Conservation (phyloP, 92 coral and sea anemone species). For the Meandrina meandrites region DNA sequence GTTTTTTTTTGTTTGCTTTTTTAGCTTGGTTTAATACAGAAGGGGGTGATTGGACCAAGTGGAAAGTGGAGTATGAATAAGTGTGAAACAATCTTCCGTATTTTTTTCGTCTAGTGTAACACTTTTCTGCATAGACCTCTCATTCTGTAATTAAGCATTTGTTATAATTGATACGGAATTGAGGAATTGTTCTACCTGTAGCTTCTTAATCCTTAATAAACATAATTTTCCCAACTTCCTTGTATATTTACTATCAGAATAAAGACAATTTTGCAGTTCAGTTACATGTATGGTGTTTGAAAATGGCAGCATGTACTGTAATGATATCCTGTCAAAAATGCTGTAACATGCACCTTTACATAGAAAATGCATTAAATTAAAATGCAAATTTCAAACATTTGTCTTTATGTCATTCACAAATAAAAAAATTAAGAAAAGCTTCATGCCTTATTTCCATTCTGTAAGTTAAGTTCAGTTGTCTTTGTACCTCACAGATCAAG, state of each 20-base stretch:
- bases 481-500: neutral
- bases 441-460: no score
- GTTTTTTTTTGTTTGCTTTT: slow-evolving; percentile 15
- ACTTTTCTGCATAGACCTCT: neutral
- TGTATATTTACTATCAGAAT: neutral
- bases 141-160: neutral
- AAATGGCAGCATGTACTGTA: neutral
- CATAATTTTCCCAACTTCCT: neutral
- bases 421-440: no score
- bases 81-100: neutral
- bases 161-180: neutral
- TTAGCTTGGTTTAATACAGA: slow-evolving; percentile 95
- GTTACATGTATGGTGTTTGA: neutral
- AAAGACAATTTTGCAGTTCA: no score
- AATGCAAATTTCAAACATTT: neutral
- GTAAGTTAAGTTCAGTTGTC: no score
- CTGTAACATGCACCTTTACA: neutral
- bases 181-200: neutral
- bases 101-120: neutral
- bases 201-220: neutral
- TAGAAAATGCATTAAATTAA: neutral
- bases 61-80: slow-evolving; percentile 76
- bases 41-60: slow-evolving; percentile 90
- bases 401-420: neutral
- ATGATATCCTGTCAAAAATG: no score